A percentile compares a stretch with the other conserved stretches of the same genome.
Evolutionary conservation across 64 coral and sea anemone genomes (phyloP).

Genomic region (Dendronephthya gigantea): DNA sequence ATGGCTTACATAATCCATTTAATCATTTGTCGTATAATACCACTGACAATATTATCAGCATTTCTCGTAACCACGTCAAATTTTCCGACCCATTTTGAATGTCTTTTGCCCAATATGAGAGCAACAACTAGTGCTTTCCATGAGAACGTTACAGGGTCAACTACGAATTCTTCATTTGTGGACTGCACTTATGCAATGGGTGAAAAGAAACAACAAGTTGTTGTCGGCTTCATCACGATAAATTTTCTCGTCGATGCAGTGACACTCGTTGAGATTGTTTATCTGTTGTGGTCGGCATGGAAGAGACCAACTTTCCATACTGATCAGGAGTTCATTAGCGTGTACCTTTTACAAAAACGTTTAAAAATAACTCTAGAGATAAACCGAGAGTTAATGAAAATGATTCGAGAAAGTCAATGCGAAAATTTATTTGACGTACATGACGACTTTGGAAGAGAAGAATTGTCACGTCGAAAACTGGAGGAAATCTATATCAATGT

Average conservation of each 20-base stretch:
- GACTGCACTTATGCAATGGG: too few species aligned
- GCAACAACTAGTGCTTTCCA: too few species aligned
- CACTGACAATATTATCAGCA: too few species aligned
- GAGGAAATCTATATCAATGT: background rate
- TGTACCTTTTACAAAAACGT: background rate
- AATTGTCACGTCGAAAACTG: background rate
- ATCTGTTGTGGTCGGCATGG: background rate
- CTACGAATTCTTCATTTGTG: too few species aligned
- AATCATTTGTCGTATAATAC: too few species aligned
- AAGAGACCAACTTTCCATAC: background rate
- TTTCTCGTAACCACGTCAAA: too few species aligned
- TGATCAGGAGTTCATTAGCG: background rate
- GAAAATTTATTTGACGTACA: background rate
- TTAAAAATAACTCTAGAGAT: background rate
- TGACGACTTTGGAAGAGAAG: background rate
- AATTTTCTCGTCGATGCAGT: background rate
- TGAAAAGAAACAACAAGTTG: too few species aligned
- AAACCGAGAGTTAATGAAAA: background rate
- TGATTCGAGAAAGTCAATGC: background rate
- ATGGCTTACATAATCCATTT: too few species aligned
- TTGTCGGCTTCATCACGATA: background rate
- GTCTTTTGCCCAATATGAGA: too few species aligned
- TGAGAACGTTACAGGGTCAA: too few species aligned
- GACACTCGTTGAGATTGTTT: background rate
- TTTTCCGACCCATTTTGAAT: too few species aligned